Conservation (phyloP, 2,113 vertebrate genomes). For the Talpa occidentalis region DNA sequence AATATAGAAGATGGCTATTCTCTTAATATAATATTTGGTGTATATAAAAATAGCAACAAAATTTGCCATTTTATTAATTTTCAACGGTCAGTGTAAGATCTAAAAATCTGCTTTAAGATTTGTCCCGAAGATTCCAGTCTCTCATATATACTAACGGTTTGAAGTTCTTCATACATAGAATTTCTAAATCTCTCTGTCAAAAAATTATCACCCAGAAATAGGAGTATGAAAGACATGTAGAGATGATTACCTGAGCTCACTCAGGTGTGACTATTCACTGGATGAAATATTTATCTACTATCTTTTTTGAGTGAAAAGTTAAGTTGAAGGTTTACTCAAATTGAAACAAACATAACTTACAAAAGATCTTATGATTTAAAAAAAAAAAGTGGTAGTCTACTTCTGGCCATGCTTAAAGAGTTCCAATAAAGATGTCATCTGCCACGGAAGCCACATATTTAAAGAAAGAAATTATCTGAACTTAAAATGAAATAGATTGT, state of each 20-base stretch:
- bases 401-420: not conserved
- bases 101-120: not conserved
- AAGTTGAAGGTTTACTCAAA: not conserved
- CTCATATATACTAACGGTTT: not conserved
- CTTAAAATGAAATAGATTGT: not conserved
- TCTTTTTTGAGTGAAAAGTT: not conserved
- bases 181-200: not conserved
- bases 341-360: not conserved
- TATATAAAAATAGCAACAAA: not conserved
- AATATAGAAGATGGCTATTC: not conserved
- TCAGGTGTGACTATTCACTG: not conserved
- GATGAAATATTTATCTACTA: not conserved
- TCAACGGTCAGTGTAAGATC: not conserved
- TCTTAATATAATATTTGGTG: not conserved
- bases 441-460: not conserved
- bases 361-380: not conserved
- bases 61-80: not conserved
- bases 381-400: not conserved
- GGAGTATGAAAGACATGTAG: not conserved
- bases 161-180: not conserved
- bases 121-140: not conserved
- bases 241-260: not conserved
- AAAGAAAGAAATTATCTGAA: not conserved
- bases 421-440: not conserved
- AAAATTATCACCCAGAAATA: not conserved